A percentile compares a stretch with the other conserved stretches of the same genome.
Conservation (phyloP, 2,888 invertebrate species). For the Phengaris alcon region DNA sequence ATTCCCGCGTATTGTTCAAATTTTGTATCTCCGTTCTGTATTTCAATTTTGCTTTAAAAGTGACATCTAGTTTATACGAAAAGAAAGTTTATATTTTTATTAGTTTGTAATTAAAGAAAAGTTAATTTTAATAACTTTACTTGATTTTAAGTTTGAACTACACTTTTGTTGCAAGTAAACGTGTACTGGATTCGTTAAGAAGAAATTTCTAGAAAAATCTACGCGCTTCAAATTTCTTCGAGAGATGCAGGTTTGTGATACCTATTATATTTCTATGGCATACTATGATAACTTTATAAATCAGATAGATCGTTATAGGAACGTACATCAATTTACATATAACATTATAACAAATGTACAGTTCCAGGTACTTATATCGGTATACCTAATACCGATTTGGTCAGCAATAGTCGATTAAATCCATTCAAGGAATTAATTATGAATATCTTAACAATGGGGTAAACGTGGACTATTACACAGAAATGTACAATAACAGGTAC, state of each 20-base stretch:
- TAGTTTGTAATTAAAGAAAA: neutral
- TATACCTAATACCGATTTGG: neutral
- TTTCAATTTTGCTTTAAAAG: neutral
- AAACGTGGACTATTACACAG: neutral
- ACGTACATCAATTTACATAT: no score
- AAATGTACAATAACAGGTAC: neutral
- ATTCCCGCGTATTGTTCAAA: neutral
- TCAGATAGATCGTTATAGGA: no score
- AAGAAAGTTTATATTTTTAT: neutral
- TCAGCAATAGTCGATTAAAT: conserved; percentile 7
- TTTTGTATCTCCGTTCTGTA: neutral
- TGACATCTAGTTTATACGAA: neutral
- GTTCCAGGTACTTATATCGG: neutral
- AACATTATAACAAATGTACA: neutral
- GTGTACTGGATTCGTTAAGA: neutral
- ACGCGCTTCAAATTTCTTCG: neutral
- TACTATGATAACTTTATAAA: no score
- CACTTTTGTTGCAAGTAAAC: neutral
- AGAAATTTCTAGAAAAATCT: neutral
- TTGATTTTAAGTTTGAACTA: neutral
- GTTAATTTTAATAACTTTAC: neutral
- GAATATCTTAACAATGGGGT: neutral
- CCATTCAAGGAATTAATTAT: conserved; percentile 3
- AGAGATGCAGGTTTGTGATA: neutral
- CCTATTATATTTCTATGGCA: no score